Base-by-base conservation (phyloP, 1,140 invertebrate species). In the Bombus picipes region DNA sequence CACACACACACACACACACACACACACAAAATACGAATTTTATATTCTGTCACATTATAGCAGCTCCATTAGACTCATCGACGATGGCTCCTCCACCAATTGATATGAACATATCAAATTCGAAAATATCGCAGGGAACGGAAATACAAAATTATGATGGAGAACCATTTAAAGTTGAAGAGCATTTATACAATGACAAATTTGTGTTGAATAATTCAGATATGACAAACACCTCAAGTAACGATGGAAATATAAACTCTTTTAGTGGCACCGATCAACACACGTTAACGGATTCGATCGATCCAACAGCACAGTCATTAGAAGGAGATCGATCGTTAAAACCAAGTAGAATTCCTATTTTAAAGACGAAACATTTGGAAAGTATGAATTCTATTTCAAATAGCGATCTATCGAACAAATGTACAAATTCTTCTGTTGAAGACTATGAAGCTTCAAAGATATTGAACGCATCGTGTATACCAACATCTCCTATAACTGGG, bases 401-500 rank as follows among this genome's bases (percentile, higher is more conserved):
- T 80, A 93, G 89, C 77, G 94, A 94, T 59, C 3, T 86, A 32
- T 85, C 90, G 57, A 89, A 92, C 25, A 94, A 91, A 82, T 91
- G 83, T 73, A 89, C 87, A 43, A 92, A 91, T 43, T 77, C 82
- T 18, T 89, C 90, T 15, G 80, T 76, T 13, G 93, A 93, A 15
- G 92, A 93, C 22, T 86, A 77, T 10, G 93, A 94, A 2, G 70
- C 71, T 57, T 66, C 43, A 53, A 92, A 89, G 86, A 68, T 87
- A 65, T 88, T 91, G 37, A 92, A 83, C 43, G 83, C 90, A 13
- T 89, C 91, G 10, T 85, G 90, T 73, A 92, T 92, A 85, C 94
- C 94, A 15, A 94, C 93, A 28, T 94, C 94, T 9, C 94, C 94
- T 12, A 72, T 95, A 9, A 94, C 94, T 15, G 94, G 94, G 22